These are phyloP conservation scores for Aspidapion aeneum DNA, from an alignment of 2,888 invertebrate genomes.

Conservation along the genomic window DNA sequence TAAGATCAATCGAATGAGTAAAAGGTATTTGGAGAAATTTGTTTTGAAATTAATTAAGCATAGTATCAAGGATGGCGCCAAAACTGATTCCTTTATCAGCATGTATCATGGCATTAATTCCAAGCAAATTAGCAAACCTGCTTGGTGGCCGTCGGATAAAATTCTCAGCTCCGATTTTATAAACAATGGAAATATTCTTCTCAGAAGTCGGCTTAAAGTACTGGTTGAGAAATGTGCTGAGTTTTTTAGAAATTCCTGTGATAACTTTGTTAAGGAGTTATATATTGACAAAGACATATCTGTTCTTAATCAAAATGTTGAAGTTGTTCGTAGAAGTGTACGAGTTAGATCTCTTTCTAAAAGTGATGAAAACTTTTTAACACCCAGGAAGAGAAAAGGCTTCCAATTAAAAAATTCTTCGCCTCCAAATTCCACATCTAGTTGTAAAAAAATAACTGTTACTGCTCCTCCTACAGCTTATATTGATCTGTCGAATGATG, in stretches of 20 bases:
- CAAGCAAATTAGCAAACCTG: conserved; percentile 18
- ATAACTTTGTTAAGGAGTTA: conserved; percentile 7
- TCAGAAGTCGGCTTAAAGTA: conserved; percentile 15
- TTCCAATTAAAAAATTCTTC: conserved; percentile 14
- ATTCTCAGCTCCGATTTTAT: background rate
- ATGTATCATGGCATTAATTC: conserved; percentile 14
- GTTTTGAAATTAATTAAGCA: conserved; percentile 16
- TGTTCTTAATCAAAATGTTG: background rate
- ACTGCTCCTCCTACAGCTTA: background rate
- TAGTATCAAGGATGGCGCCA: conserved; percentile 10
- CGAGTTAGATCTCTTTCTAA: background rate
- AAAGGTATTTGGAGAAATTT: conserved; percentile 16
- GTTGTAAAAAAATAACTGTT: background rate
- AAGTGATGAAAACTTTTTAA: conserved; percentile 9
- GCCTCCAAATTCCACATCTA: no score
- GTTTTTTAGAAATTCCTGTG: conserved; percentile 19
- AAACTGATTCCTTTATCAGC: conserved; percentile 10
- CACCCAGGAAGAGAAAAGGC: conserved; percentile 6
- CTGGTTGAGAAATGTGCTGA: conserved; percentile 21
- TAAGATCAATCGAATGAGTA: conserved; percentile 18
- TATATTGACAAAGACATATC: background rate
- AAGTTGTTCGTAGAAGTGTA: background rate
- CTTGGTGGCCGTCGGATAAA: conserved; percentile 19
- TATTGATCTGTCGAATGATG: background rate
- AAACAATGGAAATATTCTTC: background rate